Conservation (phyloP, 2,797 vertebrate genomes). For the Heteromormyrus szaboi region DNA sequence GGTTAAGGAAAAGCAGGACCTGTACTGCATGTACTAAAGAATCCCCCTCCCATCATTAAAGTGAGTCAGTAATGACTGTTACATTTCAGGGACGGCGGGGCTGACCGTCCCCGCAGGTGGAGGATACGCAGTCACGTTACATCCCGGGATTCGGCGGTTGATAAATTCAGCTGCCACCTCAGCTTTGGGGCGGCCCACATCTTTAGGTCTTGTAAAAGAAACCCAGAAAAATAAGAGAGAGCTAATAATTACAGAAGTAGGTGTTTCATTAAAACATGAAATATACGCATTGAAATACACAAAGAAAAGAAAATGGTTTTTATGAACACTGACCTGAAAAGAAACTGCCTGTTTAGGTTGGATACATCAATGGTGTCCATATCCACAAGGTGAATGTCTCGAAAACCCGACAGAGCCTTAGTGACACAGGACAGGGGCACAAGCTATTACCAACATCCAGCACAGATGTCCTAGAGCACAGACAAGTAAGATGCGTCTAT, state of each 20-base stretch:
- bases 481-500: neutral
- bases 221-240: neutral
- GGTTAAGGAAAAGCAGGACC: slow-evolving; percentile 30
- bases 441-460: neutral
- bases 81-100: neutral
- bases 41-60: neutral
- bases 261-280: neutral
- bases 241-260: neutral
- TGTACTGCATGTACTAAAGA: neutral
- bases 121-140: slow-evolving; percentile 76
- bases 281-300: neutral
- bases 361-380: slow-evolving; percentile 98
- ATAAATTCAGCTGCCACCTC: slow-evolving; percentile 92
- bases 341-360: slow-evolving; percentile 95
- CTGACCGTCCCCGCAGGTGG: too few relatives aligned
- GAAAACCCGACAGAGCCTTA: slow-evolving; percentile 91
- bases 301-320: neutral
- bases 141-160: slow-evolving; percentile 79
- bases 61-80: neutral
- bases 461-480: neutral
- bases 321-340: slow-evolving; percentile 77
- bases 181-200: slow-evolving; percentile 91
- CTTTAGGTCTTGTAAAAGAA: slow-evolving; percentile 68
- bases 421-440: neutral
- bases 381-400: slow-evolving; percentile 91